Evolutionary conservation across 1,140 invertebrate species (phyloP).

Genomic region (Apocrypta bakeri): DNA sequence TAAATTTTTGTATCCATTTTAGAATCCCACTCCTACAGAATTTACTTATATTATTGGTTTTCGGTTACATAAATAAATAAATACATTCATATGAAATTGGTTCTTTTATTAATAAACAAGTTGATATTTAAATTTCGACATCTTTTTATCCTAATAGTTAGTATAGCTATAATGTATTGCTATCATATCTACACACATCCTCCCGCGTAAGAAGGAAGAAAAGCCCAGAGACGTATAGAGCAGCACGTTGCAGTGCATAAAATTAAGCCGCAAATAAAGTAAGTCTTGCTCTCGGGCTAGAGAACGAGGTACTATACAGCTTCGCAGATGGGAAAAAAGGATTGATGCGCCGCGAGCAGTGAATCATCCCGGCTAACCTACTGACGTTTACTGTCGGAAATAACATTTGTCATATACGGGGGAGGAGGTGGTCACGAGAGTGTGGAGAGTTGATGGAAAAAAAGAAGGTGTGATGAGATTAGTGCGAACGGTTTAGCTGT

Average conservation of each 20-base stretch:
- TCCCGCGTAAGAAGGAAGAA: background rate
- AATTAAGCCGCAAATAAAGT: conserved; percentile 51
- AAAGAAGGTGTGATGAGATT: conserved; percentile 49
- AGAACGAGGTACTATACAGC: background rate
- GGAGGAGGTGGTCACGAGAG: conserved; percentile 1
- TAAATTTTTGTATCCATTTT: too few species aligned
- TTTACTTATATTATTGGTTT: too few species aligned
- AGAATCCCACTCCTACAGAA: too few species aligned
- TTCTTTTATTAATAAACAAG: too few species aligned
- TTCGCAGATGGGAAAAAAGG: conserved; percentile 25
- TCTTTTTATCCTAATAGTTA: too few species aligned
- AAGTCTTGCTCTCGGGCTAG: conserved; percentile 7
- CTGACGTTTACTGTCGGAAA: conserved; percentile 52
- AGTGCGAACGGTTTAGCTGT: conserved; percentile 39
- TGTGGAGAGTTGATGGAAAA: background rate
- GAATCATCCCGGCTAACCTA: conserved; percentile 47
- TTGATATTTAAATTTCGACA: too few species aligned
- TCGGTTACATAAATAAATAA: too few species aligned
- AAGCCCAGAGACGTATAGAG: background rate
- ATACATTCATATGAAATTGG: too few species aligned
- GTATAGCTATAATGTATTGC: too few species aligned
- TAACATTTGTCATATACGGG: conserved; percentile 50
- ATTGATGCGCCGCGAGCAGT: conserved; percentile 35
- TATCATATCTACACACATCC: too few species aligned
- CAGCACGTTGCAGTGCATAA: conserved; percentile 25